Base-by-base conservation (phyloP, 2,113 vertebrate genomes). In the Triplophysa dalaica region DNA sequence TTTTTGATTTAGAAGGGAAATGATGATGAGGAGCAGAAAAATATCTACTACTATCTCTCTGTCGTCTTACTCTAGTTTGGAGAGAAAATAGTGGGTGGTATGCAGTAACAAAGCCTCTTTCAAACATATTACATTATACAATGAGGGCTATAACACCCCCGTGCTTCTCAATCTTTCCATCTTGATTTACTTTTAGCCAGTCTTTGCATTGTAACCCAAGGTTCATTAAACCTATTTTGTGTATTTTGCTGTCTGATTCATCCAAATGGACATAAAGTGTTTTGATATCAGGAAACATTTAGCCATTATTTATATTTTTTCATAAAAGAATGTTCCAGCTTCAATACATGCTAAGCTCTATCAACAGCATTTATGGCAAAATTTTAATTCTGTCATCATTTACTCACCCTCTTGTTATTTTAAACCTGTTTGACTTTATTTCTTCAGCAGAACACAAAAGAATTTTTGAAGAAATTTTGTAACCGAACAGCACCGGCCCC, bases 241-340 rank as follows among this genome's bases (percentile, higher is more conserved):
- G 3, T 17, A 38, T 38, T 38, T 38, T 38, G 33, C 67, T 70
- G 1, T 69, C 14, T 26, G 45, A 69, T 22, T 68, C 43, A 21
- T 48, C 1, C 11, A 13, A 72, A 54, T 21, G 52, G 19, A 58
- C 50, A 41, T 2, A 72, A 41, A 33, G 68, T 70, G 22, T 29
- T 11, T 65, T 65, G 0, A 24, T 56, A 24, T 38, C 52, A 1
- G 73, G 73, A 75, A 75, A 63, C 41, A 75, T 50, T 63, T 63
- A 75, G 72, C 72, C 72, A 75, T 75, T 10, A 58, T 10, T 58
- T 56, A 38, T 56, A 16, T 19, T 58, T 62, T 62, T 58, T 26
- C 58, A 62, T 45, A 19, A 50, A 50, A 1, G 50, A 52, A 52
- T 52, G 50, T 52, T 52, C 50, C 14, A 14, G 50, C 16, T 52